phyloP scores from a whole-genome alignment of 37 sponge, comb jelly and placozoan genomes.

The Aplysina aerophoba region DNA sequence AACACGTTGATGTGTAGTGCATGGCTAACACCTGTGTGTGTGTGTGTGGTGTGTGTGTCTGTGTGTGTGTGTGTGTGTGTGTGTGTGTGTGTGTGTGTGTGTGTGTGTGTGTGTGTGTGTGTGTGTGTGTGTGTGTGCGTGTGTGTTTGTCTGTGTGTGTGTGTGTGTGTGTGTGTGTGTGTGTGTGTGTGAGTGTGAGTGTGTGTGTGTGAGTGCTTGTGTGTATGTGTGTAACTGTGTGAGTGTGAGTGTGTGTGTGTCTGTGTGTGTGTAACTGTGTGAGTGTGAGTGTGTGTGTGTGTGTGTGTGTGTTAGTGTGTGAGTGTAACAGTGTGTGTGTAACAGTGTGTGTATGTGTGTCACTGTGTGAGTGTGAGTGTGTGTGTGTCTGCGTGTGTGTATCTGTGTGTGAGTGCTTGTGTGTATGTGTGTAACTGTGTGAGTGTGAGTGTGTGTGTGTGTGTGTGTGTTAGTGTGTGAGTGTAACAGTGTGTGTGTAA shows the following conservation, averaged over 20 bases:
- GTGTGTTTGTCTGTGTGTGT: too few relatives aligned
- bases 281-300: slow-evolving; percentile 17
- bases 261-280: neutral
- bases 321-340: slow-evolving; percentile 1
- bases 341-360: neutral
- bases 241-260: slow-evolving; percentile 27
- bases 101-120: too few relatives aligned
- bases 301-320: slow-evolving; percentile 19
- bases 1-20: too few relatives aligned
- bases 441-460: too few relatives aligned
- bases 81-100: too few relatives aligned
- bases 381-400: neutral
- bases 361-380: neutral
- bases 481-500: too few relatives aligned
- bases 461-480: too few relatives aligned
- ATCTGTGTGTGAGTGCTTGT: neutral
- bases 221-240: slow-evolving; percentile 22
- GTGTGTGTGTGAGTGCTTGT: slow-evolving; percentile 25
- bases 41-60: too few relatives aligned
- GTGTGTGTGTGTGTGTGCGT: neutral
- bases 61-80: too few relatives aligned
- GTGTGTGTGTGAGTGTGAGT: slow-evolving; percentile 13
- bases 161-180: too few relatives aligned
- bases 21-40: too few relatives aligned
- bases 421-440: too few relatives aligned